Evolutionary conservation across 2,797 vertebrate species (phyloP).

Genomic region (Platalea minor): DNA sequence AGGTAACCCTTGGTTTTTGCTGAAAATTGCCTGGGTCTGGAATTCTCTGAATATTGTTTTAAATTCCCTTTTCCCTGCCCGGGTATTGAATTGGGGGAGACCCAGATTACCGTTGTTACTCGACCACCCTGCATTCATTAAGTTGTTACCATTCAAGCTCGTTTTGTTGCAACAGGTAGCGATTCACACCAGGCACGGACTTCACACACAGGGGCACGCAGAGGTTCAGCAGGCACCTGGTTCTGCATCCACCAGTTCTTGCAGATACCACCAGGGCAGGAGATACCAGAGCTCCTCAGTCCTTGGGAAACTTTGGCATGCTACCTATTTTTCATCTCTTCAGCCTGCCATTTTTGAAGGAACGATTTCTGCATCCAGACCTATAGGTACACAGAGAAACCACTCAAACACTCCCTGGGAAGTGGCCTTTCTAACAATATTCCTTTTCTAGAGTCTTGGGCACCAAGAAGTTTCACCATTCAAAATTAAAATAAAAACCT

Average conservation of each 20-base stretch:
- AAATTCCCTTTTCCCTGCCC: neutral
- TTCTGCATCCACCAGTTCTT: neutral
- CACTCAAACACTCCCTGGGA: neutral
- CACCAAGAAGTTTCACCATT: neutral
- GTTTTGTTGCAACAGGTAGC: neutral
- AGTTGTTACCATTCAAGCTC: neutral
- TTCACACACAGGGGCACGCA: fast-evolving
- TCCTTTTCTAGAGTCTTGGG: neutral
- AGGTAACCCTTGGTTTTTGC: neutral
- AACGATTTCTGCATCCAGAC: neutral
- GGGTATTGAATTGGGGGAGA: neutral
- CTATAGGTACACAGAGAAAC: neutral
- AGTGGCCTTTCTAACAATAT: neutral
- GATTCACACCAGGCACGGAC: neutral
- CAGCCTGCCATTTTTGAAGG: neutral
- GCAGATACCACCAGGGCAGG: neutral
- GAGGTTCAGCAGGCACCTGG: neutral
- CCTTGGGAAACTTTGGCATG: neutral
- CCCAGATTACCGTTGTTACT: neutral
- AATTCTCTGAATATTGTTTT: neutral
- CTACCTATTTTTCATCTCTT: neutral
- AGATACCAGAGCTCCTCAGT: neutral
- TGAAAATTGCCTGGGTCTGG: neutral
- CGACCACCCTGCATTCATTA: neutral
- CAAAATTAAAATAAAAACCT: neutral